Evolutionary conservation across 53 echinoderm and acorn worm genomes (phyloP).

Genomic region (Hippasteria phrygiana): DNA sequence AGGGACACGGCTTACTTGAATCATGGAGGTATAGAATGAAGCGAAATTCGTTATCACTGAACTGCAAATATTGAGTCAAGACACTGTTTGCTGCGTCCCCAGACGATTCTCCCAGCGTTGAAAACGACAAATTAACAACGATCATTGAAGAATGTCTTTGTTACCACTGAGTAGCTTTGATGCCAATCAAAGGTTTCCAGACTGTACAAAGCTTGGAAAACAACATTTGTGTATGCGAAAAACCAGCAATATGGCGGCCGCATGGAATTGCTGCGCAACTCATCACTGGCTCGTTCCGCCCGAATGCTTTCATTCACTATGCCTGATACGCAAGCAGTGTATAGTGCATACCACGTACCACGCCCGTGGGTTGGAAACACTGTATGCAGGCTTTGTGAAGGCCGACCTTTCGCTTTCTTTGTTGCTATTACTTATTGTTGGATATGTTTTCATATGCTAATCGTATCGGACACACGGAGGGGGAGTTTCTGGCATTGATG

Average conservation of each 20-base stretch:
- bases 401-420: background rate
- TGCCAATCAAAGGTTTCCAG: too few relatives aligned
- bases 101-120: background rate
- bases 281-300: background rate
- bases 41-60: background rate
- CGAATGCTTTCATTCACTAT: background rate
- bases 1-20: background rate
- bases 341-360: background rate
- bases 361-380: background rate
- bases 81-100: background rate
- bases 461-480: too few relatives aligned
- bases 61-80: background rate
- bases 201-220: too few relatives aligned
- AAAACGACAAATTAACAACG: background rate
- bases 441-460: too few relatives aligned
- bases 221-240: background rate
- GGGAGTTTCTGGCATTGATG: constrained; percentile 9
- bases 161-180: background rate
- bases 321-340: background rate
- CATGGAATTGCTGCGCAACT: background rate
- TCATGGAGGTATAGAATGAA: too few relatives aligned
- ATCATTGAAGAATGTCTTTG: background rate
- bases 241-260: background rate
- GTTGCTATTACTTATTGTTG: too few relatives aligned
- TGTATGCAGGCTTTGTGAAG: background rate